A percentile compares a stretch with the other conserved stretches of the same genome.
These are phyloP conservation scores for Nyctibius bracteatus DNA, from an alignment of 2,113 vertebrate species.

Conservation along the genomic window DNA sequence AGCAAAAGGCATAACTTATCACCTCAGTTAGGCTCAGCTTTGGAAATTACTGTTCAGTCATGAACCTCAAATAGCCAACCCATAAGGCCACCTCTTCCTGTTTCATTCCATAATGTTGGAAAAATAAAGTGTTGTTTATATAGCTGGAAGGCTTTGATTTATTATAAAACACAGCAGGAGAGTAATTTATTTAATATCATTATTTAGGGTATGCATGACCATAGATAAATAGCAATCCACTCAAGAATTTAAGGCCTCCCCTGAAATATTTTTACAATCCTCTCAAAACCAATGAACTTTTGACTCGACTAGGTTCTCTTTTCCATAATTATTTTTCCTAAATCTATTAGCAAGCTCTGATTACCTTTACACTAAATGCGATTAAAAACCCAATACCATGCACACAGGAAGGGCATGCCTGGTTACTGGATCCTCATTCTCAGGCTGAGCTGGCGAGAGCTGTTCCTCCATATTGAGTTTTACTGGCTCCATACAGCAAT, in stretches of 20 bases:
- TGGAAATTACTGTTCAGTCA: slow-evolving; percentile 7
- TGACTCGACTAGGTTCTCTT: not conserved
- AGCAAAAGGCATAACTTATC: not conserved
- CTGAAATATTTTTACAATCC: slow-evolving; percentile 11
- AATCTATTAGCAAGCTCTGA: not conserved
- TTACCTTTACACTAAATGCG: not conserved
- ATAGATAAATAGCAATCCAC: slow-evolving; percentile 17
- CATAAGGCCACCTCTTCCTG: not conserved
- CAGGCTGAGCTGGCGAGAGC: not conserved
- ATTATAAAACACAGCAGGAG: slow-evolving; percentile 23
- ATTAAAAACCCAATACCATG: not conserved
- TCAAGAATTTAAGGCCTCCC: slow-evolving; percentile 5
- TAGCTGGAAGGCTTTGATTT: slow-evolving; percentile 17
- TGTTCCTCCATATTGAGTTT: not conserved
- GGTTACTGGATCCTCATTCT: not conserved
- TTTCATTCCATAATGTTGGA: slow-evolving; percentile 19
- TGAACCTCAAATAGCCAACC: not conserved
- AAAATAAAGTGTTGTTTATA: slow-evolving; percentile 30
- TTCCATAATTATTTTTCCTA: not conserved
- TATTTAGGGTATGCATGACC: slow-evolving; percentile 14
- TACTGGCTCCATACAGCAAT: not conserved
- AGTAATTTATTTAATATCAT: slow-evolving; percentile 20
- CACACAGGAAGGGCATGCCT: not conserved
- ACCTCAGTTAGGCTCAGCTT: not conserved
- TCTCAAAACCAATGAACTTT: slow-evolving; percentile 3